Evolutionary conservation across 2,888 invertebrate genomes (phyloP).

Genomic region (Tinea pellionella): DNA sequence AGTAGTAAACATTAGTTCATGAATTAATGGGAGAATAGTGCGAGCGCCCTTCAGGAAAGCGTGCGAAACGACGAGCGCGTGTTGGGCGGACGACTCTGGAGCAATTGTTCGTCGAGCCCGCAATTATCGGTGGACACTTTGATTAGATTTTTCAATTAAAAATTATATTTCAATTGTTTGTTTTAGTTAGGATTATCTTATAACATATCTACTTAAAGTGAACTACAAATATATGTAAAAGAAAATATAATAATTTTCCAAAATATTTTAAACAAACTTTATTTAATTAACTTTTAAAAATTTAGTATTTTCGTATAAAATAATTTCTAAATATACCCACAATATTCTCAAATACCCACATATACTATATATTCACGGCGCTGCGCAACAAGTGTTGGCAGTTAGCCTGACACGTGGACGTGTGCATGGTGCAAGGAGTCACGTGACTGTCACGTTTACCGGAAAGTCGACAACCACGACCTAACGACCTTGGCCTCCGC

Average conservation of each 20-base stretch:
- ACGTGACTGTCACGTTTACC: not conserved
- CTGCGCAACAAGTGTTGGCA: not conserved
- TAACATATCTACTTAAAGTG: too few species aligned
- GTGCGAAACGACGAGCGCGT: constrained; percentile 17
- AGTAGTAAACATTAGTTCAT: not conserved
- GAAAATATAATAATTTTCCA: too few species aligned
- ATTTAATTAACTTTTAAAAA: too few species aligned
- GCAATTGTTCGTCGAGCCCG: not conserved
- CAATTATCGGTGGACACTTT: not conserved
- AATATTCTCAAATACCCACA: too few species aligned
- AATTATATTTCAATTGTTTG: not conserved
- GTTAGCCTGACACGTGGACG: not conserved
- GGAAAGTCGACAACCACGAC: not conserved
- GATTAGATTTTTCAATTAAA: not conserved
- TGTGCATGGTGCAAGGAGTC: not conserved
- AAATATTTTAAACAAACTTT: too few species aligned
- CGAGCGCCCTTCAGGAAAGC: constrained; percentile 12
- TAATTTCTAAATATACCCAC: too few species aligned
- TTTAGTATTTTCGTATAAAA: too few species aligned
- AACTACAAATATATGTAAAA: too few species aligned
- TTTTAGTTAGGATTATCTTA: not conserved
- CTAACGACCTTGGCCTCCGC: not conserved
- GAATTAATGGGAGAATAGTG: not conserved
- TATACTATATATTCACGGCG: too few species aligned
- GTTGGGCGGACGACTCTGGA: not conserved